Evolutionary conservation across 1,140 invertebrate genomes (phyloP), one percentile per base, ranked within the genome.

Genomic region (Drosophila serrata): DNA sequence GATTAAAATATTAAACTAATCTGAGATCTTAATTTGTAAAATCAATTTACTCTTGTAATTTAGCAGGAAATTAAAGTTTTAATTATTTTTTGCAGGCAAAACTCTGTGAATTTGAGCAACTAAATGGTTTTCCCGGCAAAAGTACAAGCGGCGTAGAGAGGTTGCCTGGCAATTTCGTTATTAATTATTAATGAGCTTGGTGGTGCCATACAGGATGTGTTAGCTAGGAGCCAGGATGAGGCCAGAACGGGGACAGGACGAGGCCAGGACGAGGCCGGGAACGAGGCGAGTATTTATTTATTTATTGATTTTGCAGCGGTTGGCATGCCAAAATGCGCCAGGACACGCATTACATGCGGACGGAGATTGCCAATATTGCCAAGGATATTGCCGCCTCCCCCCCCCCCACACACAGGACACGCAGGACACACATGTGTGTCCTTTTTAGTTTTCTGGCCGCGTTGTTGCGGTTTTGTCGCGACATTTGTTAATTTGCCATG

Each of bases 401-500:
- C n/a, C 29, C 15, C 27, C 17, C 19, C 31, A 49, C 6, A 45
- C 24, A 24, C 46, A 51, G 49, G 49, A 15, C 31, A 53, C 31
- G 5, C 51, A 55, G 59, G 49, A 27, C 58, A 53, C 67, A 70
- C 56, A 48, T 61, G 70, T 73, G 55, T 77, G 72, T 75, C 70
- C 49, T 19, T n/a, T 69, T 53, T 79, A 75, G 75, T 81, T 86
- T 67, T 48, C 53, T 64, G 72, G 68, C 60, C 74, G 74, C 40
- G 37, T 55, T 75, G 73, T 55, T 76, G 74, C 73, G 73, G 73
- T 75, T 75, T 82, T 82, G 80, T 82, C 79, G 82, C 82, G 82
- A 88, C 82, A 78, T 87, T 82, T 87, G 82, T 82, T 88, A 87
- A 87, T 87, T 87, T 87, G 82, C 84, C 82, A 69, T 78, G 70